These are phyloP conservation scores for Piscicola geometra DNA, from an alignment of 2,888 invertebrate genomes.

Conservation along the genomic window DNA sequence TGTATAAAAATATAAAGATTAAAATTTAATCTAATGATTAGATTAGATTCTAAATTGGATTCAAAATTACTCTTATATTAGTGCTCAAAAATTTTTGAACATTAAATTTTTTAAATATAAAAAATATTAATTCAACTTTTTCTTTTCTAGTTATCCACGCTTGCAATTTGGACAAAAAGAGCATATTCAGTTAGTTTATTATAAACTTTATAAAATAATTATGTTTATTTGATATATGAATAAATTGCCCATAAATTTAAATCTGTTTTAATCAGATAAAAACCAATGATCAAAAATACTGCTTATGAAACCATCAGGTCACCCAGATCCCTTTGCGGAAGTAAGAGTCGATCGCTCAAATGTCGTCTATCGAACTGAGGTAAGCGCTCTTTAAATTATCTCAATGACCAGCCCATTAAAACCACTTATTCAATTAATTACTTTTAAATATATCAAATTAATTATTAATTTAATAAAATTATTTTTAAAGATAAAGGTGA, in stretches of 20 bases:
- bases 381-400: not conserved
- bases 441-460: not conserved
- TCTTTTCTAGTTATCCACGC: slow-evolving; percentile 21
- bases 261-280: not conserved
- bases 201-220: not conserved
- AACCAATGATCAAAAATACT: too few relatives aligned
- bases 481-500: not conserved
- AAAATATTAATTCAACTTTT: too few relatives aligned
- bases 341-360: slow-evolving; percentile 4
- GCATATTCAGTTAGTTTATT: slow-evolving; percentile 25
- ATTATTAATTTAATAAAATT: not conserved
- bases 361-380: slow-evolving; percentile 12
- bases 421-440: too few relatives aligned
- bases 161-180: slow-evolving; percentile 22
- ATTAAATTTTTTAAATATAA: too few relatives aligned
- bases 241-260: not conserved
- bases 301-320: not conserved
- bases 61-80: not conserved
- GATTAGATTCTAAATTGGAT: not conserved
- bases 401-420: too few relatives aligned
- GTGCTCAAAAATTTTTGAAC: too few relatives aligned
- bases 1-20: not conserved
- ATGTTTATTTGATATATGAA: not conserved
- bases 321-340: slow-evolving; percentile 30
- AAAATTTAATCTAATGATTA: not conserved